These are phyloP conservation scores for Ochropacha duplaris DNA, from an alignment of 2,888 invertebrate genomes.

Conservation along the genomic window DNA sequence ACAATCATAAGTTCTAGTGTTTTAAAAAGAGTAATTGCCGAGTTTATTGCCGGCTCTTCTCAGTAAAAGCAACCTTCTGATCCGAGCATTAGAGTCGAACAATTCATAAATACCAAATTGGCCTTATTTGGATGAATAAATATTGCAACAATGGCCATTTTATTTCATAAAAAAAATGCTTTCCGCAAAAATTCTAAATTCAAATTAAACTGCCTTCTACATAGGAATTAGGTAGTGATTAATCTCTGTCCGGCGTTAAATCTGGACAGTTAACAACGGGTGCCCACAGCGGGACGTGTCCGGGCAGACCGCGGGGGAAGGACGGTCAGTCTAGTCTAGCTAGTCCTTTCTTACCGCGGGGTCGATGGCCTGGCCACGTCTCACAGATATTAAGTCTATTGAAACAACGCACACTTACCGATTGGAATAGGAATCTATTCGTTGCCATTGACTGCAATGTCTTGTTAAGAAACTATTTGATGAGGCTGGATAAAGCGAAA, in stretches of 20 bases:
- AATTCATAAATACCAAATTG: too few species aligned
- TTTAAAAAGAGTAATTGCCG: too few species aligned
- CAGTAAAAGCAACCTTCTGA: too few species aligned
- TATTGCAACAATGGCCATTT: too few species aligned
- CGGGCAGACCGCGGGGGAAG: constrained; percentile 21
- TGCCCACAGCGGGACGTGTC: constrained; percentile 1
- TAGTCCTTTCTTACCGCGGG: constrained; percentile 30
- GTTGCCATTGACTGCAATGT: too few species aligned
- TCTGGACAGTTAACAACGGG: constrained; percentile 28
- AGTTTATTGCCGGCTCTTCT: too few species aligned
- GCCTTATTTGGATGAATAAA: too few species aligned
- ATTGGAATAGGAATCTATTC: too few species aligned
- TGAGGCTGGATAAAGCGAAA: too few species aligned
- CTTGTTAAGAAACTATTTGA: too few species aligned
- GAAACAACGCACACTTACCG: background rate
- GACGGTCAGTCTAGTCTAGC: constrained; percentile 34
- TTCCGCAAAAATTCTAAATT: background rate
- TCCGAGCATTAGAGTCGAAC: too few species aligned
- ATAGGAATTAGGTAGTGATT: constrained; percentile 17
- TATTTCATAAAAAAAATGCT: background rate
- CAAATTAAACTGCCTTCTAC: background rate
- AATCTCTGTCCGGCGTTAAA: constrained; percentile 40
- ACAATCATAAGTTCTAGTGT: too few species aligned
- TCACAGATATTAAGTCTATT: background rate
- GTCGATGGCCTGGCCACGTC: constrained; percentile 22